Conservation (phyloP, 2,888 invertebrate genomes). For the Belgica antarctica region DNA sequence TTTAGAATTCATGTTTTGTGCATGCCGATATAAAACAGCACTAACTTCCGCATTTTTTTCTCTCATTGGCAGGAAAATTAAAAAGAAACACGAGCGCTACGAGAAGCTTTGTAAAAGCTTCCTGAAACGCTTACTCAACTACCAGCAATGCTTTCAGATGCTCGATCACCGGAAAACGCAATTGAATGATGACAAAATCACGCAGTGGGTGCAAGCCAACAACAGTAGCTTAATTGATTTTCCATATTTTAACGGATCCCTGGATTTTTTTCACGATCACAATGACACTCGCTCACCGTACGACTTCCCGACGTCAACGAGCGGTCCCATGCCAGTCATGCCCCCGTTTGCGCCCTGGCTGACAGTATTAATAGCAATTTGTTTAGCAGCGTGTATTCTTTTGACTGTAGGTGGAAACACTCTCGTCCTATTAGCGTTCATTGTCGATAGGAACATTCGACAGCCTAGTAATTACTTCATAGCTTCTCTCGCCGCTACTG, state of each 20-base stretch:
- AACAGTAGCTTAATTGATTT: slow-evolving; percentile 35
- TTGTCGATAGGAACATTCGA: slow-evolving; percentile 87
- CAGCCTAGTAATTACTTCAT: slow-evolving; percentile 99
- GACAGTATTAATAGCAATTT: slow-evolving; percentile 82
- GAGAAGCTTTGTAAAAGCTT: slow-evolving; percentile 32
- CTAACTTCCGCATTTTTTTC: too few relatives aligned
- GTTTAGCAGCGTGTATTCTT: slow-evolving; percentile 82
- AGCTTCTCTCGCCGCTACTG: slow-evolving; percentile 94
- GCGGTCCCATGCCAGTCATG: slow-evolving; percentile 60
- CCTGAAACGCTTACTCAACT: slow-evolving; percentile 25
- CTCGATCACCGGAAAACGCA: background rate
- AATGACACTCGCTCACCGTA: background rate
- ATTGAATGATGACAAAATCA: background rate
- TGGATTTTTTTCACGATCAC: slow-evolving; percentile 8
- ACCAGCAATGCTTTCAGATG: slow-evolving; percentile 36
- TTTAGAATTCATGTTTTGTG: too few relatives aligned
- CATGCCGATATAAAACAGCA: too few relatives aligned
- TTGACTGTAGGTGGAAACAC: slow-evolving; percentile 94
- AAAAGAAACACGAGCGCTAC: slow-evolving; percentile 29
- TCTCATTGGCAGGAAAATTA: slow-evolving; percentile 38
- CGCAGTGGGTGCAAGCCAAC: slow-evolving; percentile 24
- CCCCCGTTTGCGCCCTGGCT: slow-evolving; percentile 89
- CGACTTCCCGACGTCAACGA: slow-evolving; percentile 28
- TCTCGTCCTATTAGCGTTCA: slow-evolving; percentile 89
- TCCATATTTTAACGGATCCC: slow-evolving; percentile 32